phyloP scores from a whole-genome alignment of 2,888 invertebrate species.

The Agrochola litura region DNA sequence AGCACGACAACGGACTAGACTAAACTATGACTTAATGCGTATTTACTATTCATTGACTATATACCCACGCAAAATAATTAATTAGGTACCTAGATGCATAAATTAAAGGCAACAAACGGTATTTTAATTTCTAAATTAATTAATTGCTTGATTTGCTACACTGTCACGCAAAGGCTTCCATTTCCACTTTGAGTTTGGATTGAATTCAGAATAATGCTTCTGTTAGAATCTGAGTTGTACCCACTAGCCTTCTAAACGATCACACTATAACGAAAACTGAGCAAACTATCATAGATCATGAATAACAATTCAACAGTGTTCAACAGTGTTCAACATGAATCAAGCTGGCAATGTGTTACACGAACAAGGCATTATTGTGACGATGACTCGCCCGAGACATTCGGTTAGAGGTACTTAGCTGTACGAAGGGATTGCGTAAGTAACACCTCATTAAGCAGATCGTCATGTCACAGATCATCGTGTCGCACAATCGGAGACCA shows the following conservation, averaged over 20 bases:
- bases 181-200: background rate
- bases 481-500: slow-evolving; percentile 25
- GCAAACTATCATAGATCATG: slow-evolving; percentile 9
- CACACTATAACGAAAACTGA: background rate
- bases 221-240: background rate
- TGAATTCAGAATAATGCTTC: background rate
- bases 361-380: slow-evolving; percentile 37
- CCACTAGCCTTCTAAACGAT: background rate
- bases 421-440: slow-evolving; percentile 58
- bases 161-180: background rate
- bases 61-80: slow-evolving; percentile 19
- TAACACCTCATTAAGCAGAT: slow-evolving; percentile 52
- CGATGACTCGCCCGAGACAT: slow-evolving; percentile 38
- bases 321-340: slow-evolving; percentile 36
- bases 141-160: background rate
- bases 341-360: slow-evolving; percentile 32
- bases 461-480: slow-evolving; percentile 54
- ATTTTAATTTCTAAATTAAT: slow-evolving; percentile 16
- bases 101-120: slow-evolving; percentile 14
- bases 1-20: slow-evolving; percentile 13
- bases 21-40: slow-evolving; percentile 1
- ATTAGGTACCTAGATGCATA: slow-evolving; percentile 2
- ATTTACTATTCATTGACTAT: slow-evolving; percentile 22
- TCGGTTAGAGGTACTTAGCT: slow-evolving; percentile 37
- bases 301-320: slow-evolving; percentile 32